phyloP scores from a whole-genome alignment of 2,113 vertebrate species.

The Dromaius novaehollandiae region DNA sequence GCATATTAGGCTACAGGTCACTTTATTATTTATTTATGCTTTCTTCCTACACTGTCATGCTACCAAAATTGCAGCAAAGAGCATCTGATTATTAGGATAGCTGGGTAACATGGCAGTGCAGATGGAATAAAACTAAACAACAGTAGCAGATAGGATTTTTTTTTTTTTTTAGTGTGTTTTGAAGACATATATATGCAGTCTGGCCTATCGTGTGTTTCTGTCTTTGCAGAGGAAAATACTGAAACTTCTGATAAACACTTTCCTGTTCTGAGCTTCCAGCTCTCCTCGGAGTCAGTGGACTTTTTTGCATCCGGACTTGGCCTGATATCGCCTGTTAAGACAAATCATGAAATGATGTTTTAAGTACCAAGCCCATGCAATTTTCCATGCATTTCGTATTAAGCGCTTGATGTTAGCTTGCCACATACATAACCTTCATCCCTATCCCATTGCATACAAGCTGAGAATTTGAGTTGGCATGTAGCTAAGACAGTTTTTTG shows the following conservation, averaged over 20 bases:
- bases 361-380: not conserved
- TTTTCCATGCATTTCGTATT: not conserved
- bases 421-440: not conserved
- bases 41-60: not conserved
- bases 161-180: not conserved
- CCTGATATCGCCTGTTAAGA: not conserved
- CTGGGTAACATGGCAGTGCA: not conserved
- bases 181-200: not conserved
- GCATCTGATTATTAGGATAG: not conserved
- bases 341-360: not conserved
- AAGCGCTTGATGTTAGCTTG: not conserved
- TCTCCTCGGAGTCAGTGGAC: not conserved
- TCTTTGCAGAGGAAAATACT: not conserved
- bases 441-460: not conserved
- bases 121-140: not conserved
- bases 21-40: conserved; percentile 68
- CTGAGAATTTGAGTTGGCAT: not conserved
- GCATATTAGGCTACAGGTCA: conserved; percentile 8
- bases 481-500: not conserved
- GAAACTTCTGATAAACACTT: not conserved
- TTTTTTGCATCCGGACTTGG: not conserved
- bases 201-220: not conserved
- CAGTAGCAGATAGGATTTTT: not conserved
- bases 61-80: not conserved
- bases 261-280: not conserved